Conservation (phyloP, 2,113 vertebrate species). For the Myiopsitta monachus region DNA sequence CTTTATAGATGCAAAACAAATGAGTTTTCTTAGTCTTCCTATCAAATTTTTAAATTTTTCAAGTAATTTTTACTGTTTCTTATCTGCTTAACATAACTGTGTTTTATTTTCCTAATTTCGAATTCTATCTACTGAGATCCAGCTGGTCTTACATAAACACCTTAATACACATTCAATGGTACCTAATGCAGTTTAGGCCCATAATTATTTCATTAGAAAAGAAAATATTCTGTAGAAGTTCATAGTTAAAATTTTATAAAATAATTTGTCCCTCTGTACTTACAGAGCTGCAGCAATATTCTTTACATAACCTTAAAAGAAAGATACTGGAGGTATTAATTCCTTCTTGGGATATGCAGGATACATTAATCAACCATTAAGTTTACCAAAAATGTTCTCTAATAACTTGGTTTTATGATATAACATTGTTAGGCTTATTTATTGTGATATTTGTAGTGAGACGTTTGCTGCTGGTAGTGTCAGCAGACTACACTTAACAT, state of each 20-base stretch:
- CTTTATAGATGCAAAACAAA: neutral
- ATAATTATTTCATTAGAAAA: neutral
- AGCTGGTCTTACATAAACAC: neutral
- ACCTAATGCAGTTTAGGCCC: neutral
- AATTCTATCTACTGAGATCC: neutral
- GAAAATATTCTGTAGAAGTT: neutral
- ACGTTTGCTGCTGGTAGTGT: neutral
- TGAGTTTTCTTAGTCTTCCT: neutral
- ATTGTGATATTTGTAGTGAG: neutral
- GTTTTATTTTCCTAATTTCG: neutral
- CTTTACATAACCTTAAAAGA: neutral
- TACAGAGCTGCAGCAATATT: neutral
- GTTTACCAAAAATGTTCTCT: neutral
- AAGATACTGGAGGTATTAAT: neutral
- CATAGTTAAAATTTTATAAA: neutral
- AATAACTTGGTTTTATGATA: neutral
- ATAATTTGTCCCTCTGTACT: neutral
- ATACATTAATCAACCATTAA: neutral
- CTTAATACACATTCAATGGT: neutral
- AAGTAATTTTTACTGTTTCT: neutral
- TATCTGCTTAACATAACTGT: neutral
- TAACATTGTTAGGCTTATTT: neutral
- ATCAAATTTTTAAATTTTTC: neutral
- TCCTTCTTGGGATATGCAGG: neutral
- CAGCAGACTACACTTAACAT: neutral